Base-by-base conservation (phyloP, 1,140 invertebrate genomes). In the Samia ricini region DNA sequence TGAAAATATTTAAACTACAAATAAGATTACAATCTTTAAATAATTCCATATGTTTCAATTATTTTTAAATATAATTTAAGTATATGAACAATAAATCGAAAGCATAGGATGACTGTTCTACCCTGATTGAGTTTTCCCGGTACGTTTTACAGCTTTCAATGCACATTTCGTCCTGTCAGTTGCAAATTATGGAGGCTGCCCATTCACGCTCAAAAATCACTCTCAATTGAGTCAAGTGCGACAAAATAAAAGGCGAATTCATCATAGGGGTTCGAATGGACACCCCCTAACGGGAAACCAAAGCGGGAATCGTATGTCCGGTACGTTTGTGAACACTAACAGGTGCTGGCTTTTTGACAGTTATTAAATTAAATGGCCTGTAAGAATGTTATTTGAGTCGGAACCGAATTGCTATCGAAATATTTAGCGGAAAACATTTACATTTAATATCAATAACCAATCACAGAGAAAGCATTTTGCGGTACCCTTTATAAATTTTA, bases 181-280 rank as follows among this genome's bases (percentile, higher is more conserved):
- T 73, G 77, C 81, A 87, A 87, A 87, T 89, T 89, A 89, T 79
- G 71, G 76, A 64, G 75, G 79, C 82, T 83, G 79, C 79, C 81
- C 85, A 88, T 88, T 89, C 86, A 87, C 83, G 87, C 82, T 84
- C 85, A 88, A 89, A 88, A 89, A 88, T 88, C 81, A 85, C 79
- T 87, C 79, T 81, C 86, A 83, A 89, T 89, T 78, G 86, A 83
- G 80, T 83, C 83, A 84, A 86, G 83, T 85, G 86, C 77, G 86
- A 86, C 78, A 83, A 88, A 89, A 89, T 88, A 87, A 88, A 86
- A 89, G 85, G 79, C 81, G 79, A 85, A 88, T 88, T 87, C 83
- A 85, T 89, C 82, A 83, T 79, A 72, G 85, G 86, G 86, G 86
- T 78, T 80, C 77, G 80, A 81, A 74, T 73, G 70, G 80, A 59